These are phyloP conservation scores for Grantiella picta DNA, from an alignment of 2,113 vertebrate species.

Conservation along the genomic window DNA sequence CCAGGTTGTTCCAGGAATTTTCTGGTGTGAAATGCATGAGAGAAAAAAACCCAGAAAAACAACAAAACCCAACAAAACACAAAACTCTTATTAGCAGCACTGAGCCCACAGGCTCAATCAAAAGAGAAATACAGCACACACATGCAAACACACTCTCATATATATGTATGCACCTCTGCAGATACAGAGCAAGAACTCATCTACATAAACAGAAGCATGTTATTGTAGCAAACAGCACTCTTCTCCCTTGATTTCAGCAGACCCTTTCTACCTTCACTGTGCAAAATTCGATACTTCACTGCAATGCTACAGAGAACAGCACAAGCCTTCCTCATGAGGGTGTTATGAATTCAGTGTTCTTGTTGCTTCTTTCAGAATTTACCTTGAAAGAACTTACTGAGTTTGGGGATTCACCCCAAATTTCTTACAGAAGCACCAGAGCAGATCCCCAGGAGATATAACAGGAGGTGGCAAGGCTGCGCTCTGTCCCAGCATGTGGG, in stretches of 20 bases:
- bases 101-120: neutral
- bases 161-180: neutral
- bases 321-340: neutral
- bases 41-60: neutral
- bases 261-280: neutral
- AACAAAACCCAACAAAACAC: neutral
- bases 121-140: neutral
- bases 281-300: neutral
- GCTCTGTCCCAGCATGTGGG: neutral
- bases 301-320: neutral
- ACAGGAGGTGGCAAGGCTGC: neutral
- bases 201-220: neutral
- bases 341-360: neutral
- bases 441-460: neutral
- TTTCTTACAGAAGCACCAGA: neutral
- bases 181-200: neutral
- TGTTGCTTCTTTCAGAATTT: neutral
- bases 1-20: neutral
- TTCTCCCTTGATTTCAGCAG: constrained; percentile 10
- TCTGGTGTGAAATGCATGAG: neutral
- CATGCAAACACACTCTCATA: neutral
- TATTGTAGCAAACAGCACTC: neutral
- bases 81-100: neutral
- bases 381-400: neutral
- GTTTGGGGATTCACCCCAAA: neutral